Conservation (phyloP, 2,888 invertebrate genomes). For the Ypsolopha sequella region DNA sequence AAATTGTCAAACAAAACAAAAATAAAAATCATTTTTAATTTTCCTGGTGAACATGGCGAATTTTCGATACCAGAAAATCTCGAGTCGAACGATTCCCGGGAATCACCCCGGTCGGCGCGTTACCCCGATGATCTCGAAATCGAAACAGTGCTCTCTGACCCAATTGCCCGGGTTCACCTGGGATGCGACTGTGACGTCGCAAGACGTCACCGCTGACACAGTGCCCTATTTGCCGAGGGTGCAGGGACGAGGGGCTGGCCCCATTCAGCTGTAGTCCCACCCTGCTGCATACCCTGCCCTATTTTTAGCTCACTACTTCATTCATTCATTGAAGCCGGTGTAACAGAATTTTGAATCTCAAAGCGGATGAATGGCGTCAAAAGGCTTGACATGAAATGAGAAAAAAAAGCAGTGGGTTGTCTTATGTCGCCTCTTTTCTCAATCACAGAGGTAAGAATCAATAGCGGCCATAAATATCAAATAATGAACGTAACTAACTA, state of each 20-base stretch:
- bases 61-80: not conserved
- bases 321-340: slow-evolving; percentile 44
- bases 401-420: too few species aligned
- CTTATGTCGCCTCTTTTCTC: too few species aligned
- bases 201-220: slow-evolving; percentile 53
- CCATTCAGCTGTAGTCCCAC: slow-evolving; percentile 57
- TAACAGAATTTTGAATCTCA: too few species aligned
- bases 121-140: not conserved
- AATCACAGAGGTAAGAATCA: too few species aligned
- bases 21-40: too few species aligned
- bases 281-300: slow-evolving; percentile 27
- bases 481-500: too few species aligned
- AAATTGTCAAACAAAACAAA: not conserved
- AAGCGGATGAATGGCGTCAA: too few species aligned
- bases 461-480: too few species aligned
- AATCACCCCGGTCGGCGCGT: too few species aligned
- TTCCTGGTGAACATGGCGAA: too few species aligned
- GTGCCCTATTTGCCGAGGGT: slow-evolving; percentile 43
- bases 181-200: slow-evolving; percentile 56
- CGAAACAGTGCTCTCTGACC: slow-evolving; percentile 22
- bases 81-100: not conserved
- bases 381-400: too few species aligned
- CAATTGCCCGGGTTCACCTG: slow-evolving; percentile 36
- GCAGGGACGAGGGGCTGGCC: slow-evolving; percentile 22
- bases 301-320: slow-evolving; percentile 57